Evolutionary conservation across 2,113 vertebrate species (phyloP).

Genomic region (Callospermophilus lateralis): DNA sequence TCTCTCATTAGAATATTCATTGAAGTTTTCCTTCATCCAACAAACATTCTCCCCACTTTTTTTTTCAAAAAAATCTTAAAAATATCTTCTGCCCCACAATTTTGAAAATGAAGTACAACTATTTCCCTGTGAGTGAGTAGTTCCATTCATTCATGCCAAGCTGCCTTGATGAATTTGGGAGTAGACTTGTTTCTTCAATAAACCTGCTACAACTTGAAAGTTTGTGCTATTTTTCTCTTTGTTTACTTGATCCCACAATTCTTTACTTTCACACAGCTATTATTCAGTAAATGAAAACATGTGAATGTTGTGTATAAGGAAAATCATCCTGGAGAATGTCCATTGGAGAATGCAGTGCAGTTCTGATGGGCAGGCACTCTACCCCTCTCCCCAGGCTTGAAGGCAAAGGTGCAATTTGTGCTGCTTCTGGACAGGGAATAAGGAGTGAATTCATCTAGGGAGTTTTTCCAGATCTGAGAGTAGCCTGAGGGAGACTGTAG

Average conservation of each 20-base stretch:
- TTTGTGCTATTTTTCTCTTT: neutral
- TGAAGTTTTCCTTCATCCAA: neutral
- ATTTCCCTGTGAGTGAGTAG: neutral
- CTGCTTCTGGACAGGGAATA: neutral
- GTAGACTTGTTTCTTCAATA: neutral
- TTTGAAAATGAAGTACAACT: neutral
- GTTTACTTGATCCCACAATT: neutral
- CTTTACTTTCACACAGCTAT: neutral
- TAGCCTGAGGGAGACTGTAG: neutral
- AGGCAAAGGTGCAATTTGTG: neutral
- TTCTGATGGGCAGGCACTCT: too few relatives aligned
- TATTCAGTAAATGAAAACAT: neutral
- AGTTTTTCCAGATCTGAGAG: neutral
- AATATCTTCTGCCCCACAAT: neutral
- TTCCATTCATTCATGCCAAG: neutral
- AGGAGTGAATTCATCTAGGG: too few relatives aligned
- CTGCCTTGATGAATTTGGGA: neutral
- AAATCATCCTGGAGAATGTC: neutral
- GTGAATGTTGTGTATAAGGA: neutral
- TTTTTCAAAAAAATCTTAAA: neutral
- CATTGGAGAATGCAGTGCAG: neutral
- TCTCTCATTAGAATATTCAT: neutral
- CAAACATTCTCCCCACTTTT: neutral
- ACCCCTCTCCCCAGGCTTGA: too few relatives aligned
- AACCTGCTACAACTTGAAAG: neutral